These are phyloP conservation scores for Colletes collaris DNA, from an alignment of 2,888 invertebrate genomes.

Conservation along the genomic window DNA sequence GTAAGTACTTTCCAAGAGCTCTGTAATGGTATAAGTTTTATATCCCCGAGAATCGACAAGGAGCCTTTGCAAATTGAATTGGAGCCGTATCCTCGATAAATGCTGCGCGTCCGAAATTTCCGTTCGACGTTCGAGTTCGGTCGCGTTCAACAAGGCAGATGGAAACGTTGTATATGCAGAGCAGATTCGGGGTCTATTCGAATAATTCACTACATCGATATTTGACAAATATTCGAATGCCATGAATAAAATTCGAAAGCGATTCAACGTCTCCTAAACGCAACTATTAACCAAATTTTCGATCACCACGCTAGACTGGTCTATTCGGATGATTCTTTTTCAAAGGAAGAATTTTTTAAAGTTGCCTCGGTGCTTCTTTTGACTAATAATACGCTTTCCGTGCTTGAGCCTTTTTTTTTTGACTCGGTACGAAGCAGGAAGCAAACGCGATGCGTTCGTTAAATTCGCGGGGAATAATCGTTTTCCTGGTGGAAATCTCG, in stretches of 20 bases:
- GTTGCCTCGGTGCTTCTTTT: too few relatives aligned
- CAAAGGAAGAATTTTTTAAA: too few relatives aligned
- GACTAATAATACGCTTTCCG: too few relatives aligned
- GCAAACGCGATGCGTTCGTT: slow-evolving; percentile 12
- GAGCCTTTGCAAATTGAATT: slow-evolving; percentile 31
- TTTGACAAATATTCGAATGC: too few relatives aligned
- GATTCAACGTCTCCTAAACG: too few relatives aligned
- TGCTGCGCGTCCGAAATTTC: slow-evolving; percentile 2
- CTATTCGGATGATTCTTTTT: too few relatives aligned
- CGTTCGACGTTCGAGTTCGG: background rate
- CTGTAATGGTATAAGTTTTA: slow-evolving; percentile 30
- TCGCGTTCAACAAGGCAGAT: background rate
- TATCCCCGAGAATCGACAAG: background rate
- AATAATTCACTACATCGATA: too few relatives aligned
- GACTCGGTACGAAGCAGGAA: background rate
- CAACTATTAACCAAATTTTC: too few relatives aligned
- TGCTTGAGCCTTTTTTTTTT: too few relatives aligned
- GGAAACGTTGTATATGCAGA: background rate
- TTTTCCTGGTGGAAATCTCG: slow-evolving; percentile 16
- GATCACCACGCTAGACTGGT: too few relatives aligned
- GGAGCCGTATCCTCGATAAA: slow-evolving; percentile 11
- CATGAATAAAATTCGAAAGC: too few relatives aligned
- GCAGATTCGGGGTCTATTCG: too few relatives aligned
- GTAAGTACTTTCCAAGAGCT: slow-evolving; percentile 12
- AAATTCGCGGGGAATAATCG: slow-evolving; percentile 13